Evolutionary conservation across 2,113 vertebrate species (phyloP).

Genomic region (Acrocephalus kingi): DNA sequence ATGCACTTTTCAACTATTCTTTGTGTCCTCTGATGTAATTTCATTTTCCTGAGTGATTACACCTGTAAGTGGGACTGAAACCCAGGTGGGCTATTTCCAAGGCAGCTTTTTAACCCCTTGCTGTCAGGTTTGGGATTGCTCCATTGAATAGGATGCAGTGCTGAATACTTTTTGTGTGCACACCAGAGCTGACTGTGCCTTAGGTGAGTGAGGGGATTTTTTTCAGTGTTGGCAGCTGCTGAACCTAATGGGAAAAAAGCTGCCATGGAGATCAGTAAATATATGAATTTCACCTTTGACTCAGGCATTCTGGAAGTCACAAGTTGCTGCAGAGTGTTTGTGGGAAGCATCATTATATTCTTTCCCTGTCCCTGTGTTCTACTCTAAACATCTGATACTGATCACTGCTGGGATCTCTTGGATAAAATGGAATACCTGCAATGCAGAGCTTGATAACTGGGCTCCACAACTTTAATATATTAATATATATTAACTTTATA

Average conservation of each 20-base stretch:
- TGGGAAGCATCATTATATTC: not conserved
- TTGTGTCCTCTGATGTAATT: not conserved
- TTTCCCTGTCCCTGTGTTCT: not conserved
- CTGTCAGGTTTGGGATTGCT: not conserved
- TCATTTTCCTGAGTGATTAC: not conserved
- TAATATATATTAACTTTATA: no score
- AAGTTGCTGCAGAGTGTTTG: not conserved
- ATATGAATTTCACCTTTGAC: not conserved
- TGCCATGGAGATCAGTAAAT: conserved; percentile 24
- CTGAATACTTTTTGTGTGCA: not conserved
- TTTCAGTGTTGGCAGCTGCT: not conserved
- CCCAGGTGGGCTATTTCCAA: not conserved
- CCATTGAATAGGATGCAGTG: not conserved
- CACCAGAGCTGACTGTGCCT: not conserved
- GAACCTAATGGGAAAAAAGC: not conserved
- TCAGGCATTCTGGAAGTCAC: not conserved
- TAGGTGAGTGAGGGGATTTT: not conserved
- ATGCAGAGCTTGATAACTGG: not conserved
- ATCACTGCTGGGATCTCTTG: not conserved
- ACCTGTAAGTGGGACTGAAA: not conserved
- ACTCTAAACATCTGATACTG: not conserved
- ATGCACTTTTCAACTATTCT: not conserved
- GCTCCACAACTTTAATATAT: not conserved
- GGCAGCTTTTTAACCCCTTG: not conserved
- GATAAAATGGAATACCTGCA: not conserved